Base-by-base conservation (phyloP, 2,113 vertebrate genomes). In the Chaenocephalus aceratus region DNA sequence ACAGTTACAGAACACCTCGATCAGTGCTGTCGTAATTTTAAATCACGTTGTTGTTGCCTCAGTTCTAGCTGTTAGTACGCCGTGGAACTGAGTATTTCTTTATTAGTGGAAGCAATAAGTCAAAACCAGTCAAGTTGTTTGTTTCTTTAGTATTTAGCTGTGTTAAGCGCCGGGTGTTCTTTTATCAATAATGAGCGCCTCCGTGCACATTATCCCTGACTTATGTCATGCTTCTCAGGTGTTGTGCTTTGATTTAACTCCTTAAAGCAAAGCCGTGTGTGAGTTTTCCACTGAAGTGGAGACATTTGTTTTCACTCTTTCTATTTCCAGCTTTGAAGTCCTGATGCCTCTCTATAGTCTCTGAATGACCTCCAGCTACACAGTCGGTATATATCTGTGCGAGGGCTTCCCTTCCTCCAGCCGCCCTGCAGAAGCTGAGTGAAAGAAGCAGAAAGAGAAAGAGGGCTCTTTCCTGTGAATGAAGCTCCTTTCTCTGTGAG, bases 401-500 rank as follows among this genome's bases (percentile, higher is more conserved):
- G 94, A 94, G 76, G 77, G 68, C 57, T 79, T 83, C 82, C 92
- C 83, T 83, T 89, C 86, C 74, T 73, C 85, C 83, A 82, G 66
- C 82, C 73, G 77, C 59, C 72, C 75, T 62, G 70, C 72, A 79
- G 79, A 73, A 18, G 62, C 82, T 61, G 89, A 56, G 71, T 69
- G 84, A 90, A 86, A 88, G 66, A 86, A 66, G 70, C 18, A 72
- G 73, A 65, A 51, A 83, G 79, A 84, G 82, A 66, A 86, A 86
- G 86, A 91, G 80, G 74, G 88, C 83, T 93, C 93, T 96, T 94
- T 92, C 93, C 91, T 90, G 92, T 94, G 95, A 96, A 96, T 96
- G 94, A 92, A 93, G 90, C 89, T 86, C 80, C 90, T 94, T 96
- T 97, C 94, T 95, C 89, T 94, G 92, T 85, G 90, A 89, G 94